phyloP scores from a whole-genome alignment of 1,140 invertebrate species.

The Drosophila bocqueti region DNA sequence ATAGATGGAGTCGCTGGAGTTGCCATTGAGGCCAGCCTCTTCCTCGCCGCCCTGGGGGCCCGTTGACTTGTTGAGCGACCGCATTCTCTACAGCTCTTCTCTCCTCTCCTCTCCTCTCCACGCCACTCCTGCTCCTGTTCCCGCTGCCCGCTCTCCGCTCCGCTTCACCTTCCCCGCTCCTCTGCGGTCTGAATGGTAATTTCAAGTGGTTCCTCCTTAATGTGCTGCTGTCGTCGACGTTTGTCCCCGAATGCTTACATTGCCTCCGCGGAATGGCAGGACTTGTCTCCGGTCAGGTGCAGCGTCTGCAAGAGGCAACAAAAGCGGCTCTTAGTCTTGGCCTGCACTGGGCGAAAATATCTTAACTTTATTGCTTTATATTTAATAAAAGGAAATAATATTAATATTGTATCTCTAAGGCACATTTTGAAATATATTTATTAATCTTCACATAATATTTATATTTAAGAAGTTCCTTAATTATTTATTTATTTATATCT shows the following conservation, averaged over 20 bases:
- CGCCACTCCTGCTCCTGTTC: slow-evolving; percentile 2
- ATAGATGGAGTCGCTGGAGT: slow-evolving; percentile 88
- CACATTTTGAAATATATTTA: neutral
- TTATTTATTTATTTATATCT: too few species aligned
- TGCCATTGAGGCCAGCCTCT: slow-evolving; percentile 71
- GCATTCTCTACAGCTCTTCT: slow-evolving; percentile 85
- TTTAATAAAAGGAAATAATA: neutral
- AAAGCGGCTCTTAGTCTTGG: slow-evolving; percentile 26
- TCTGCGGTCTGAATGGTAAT: slow-evolving; percentile 46
- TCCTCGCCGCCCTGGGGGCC: slow-evolving; percentile 61
- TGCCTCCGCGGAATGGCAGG: slow-evolving; percentile 46
- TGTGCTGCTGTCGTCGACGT: slow-evolving; percentile 37
- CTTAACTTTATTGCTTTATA: neutral
- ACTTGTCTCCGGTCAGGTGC: slow-evolving; percentile 60
- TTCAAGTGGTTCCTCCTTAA: slow-evolving; percentile 60
- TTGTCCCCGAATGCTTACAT: slow-evolving; percentile 46
- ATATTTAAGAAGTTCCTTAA: neutral
- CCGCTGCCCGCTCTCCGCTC: slow-evolving; percentile 1
- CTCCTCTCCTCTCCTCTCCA: neutral
- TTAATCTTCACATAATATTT: too few species aligned
- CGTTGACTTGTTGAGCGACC: slow-evolving; percentile 89
- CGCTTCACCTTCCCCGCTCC: slow-evolving; percentile 1
- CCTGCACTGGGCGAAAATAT: neutral
- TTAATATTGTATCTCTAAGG: too few species aligned
- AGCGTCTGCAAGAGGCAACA: slow-evolving; percentile 65